These are phyloP conservation scores for Falco biarmicus DNA, from an alignment of 2,797 vertebrate species.

Conservation along the genomic window DNA sequence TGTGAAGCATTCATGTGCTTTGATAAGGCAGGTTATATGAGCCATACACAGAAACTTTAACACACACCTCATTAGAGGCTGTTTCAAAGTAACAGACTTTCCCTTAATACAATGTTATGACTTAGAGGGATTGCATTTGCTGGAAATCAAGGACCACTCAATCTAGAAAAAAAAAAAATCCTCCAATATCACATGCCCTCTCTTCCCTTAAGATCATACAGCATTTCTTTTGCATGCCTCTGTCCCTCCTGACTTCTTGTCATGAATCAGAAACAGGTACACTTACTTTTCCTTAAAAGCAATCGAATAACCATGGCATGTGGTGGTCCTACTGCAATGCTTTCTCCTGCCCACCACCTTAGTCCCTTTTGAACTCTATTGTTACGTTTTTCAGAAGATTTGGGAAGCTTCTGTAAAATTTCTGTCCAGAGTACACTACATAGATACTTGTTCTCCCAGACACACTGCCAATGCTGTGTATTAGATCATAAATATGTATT, in stretches of 20 bases:
- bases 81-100: background rate
- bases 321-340: background rate
- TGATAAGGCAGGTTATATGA: background rate
- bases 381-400: background rate
- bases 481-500: slow-evolving; percentile 74
- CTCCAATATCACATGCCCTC: background rate
- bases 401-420: slow-evolving; percentile 15
- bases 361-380: slow-evolving; percentile 1
- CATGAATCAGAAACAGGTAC: background rate
- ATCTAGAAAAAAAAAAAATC: background rate
- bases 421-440: background rate
- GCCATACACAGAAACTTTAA: background rate
- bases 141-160: background rate
- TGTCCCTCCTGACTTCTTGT: background rate
- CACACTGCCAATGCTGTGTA: background rate
- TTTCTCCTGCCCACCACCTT: background rate
- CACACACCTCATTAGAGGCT: background rate
- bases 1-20: background rate
- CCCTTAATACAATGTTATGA: background rate
- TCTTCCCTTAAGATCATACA: background rate
- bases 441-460: slow-evolving; percentile 11
- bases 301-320: background rate
- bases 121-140: background rate
- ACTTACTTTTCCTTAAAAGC: background rate
- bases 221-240: background rate